phyloP scores from a whole-genome alignment of 2,888 invertebrate species.

The Macrosoma leucophasiata region DNA sequence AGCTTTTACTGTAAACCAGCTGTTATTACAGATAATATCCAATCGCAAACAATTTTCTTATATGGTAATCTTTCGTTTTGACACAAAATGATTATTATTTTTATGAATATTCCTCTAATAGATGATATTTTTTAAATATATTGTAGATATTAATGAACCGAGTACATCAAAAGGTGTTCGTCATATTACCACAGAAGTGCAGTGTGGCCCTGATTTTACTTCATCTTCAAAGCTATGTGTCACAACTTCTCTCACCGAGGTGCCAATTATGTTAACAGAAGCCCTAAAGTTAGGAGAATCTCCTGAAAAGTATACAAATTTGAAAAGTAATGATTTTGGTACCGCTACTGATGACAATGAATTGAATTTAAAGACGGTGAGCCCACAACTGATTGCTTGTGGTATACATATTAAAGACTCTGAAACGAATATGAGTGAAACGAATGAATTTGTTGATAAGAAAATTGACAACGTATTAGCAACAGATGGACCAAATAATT shows the following conservation, averaged over 20 bases:
- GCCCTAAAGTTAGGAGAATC: slow-evolving; percentile 44
- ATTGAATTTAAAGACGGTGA: slow-evolving; percentile 24
- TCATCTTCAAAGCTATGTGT: slow-evolving; percentile 29
- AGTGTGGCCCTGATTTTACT: slow-evolving; percentile 58
- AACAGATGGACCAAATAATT: slow-evolving; percentile 1
- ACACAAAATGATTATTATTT: neutral
- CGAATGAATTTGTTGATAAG: slow-evolving; percentile 29
- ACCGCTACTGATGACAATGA: slow-evolving; percentile 27
- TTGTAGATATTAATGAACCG: slow-evolving; percentile 63
- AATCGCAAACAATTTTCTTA: slow-evolving; percentile 52
- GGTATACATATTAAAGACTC: slow-evolving; percentile 49
- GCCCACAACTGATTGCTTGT: slow-evolving; percentile 30
- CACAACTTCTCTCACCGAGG: slow-evolving; percentile 36
- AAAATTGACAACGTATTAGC: slow-evolving; percentile 21
- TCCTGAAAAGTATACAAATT: slow-evolving; percentile 23
- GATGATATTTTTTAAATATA: slow-evolving; percentile 1
- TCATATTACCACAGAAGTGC: slow-evolving; percentile 52
- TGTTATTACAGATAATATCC: slow-evolving; percentile 34
- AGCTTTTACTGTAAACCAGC: slow-evolving; percentile 32
- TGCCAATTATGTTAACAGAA: slow-evolving; percentile 34
- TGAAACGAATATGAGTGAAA: slow-evolving; percentile 22
- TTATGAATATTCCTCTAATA: neutral
- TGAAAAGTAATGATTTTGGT: slow-evolving; percentile 31
- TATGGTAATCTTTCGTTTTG: slow-evolving; percentile 37
- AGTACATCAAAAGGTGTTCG: slow-evolving; percentile 67